These are phyloP conservation scores for Volucella inanis DNA, from an alignment of 2,888 invertebrate species.

Conservation along the genomic window DNA sequence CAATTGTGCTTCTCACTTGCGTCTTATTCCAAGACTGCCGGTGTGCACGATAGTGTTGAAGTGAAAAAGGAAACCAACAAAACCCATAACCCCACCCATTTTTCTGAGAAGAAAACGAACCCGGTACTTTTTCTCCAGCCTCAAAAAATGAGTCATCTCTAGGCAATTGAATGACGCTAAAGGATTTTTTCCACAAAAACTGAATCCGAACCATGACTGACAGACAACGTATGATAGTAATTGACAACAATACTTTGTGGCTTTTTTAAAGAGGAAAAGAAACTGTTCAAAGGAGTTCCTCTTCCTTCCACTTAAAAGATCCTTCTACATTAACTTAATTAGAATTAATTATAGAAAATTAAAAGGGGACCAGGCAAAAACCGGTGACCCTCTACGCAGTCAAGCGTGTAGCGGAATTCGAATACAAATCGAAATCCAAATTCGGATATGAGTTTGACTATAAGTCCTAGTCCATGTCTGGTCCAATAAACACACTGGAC, in stretches of 20 bases:
- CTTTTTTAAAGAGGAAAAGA: not conserved
- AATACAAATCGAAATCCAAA: too few species aligned
- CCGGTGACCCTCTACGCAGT: constrained; percentile 44
- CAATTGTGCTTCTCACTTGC: constrained; percentile 22
- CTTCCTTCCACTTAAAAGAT: constrained; percentile 38
- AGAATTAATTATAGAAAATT: constrained; percentile 41
- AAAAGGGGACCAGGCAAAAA: constrained; percentile 29
- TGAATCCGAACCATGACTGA: too few species aligned
- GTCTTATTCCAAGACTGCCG: constrained; percentile 31
- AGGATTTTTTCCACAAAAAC: constrained; percentile 6
- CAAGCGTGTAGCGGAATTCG: not conserved
- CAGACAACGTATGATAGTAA: constrained; percentile 36
- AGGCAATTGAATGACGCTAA: constrained; percentile 38
- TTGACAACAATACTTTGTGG: constrained; percentile 32
- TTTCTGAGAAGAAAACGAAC: constrained; percentile 12
- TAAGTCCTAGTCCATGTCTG: not conserved
- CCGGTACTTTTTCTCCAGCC: constrained; percentile 47
- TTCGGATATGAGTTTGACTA: too few species aligned
- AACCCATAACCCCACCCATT: constrained; percentile 66
- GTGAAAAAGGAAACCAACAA: constrained; percentile 13
- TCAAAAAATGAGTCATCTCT: constrained; percentile 52
- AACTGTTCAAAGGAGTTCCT: constrained; percentile 38
- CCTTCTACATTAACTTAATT: constrained; percentile 39
- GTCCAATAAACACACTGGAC: constrained; percentile 41
- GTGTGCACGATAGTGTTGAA: constrained; percentile 24